phyloP scores from a whole-genome alignment of 2,888 invertebrate species.

The Phragmatobia fuliginosa region DNA sequence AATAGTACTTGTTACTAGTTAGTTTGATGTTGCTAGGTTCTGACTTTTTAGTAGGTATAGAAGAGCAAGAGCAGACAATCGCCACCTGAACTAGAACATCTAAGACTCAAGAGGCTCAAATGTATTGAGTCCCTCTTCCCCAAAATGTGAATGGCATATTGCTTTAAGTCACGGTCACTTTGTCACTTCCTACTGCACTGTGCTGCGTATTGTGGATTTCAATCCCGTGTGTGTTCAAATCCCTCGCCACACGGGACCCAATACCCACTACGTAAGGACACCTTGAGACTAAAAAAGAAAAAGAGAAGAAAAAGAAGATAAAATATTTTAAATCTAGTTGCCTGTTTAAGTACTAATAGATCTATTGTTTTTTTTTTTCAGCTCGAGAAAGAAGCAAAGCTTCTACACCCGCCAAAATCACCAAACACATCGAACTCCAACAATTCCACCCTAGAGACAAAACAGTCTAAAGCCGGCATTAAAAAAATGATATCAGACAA shows the following conservation, averaged over 20 bases:
- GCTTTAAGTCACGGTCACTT: too few relatives aligned
- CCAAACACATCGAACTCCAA: conserved; percentile 81
- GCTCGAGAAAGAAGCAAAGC: conserved; percentile 83
- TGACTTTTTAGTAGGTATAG: not conserved
- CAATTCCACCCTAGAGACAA: conserved; percentile 82
- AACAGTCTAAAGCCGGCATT: conserved; percentile 78
- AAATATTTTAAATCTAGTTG: not conserved
- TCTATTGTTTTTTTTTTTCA: conserved; percentile 59
- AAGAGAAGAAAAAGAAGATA: too few relatives aligned
- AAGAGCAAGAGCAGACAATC: too few relatives aligned
- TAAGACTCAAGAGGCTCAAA: too few relatives aligned
- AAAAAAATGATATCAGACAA: conserved; percentile 84
- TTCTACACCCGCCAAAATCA: conserved; percentile 78
- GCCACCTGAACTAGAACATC: too few relatives aligned
- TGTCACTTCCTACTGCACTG: too few relatives aligned
- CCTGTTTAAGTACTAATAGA: not conserved
- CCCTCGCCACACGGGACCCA: too few relatives aligned
- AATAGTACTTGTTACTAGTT: not conserved
- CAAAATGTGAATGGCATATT: too few relatives aligned
- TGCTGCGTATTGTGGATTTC: too few relatives aligned
- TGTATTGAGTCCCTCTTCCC: too few relatives aligned
- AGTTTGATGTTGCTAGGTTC: not conserved
- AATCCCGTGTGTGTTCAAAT: not conserved
- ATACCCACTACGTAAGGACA: too few relatives aligned
- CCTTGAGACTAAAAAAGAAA: too few relatives aligned